These are phyloP conservation scores for Lasiurus borealis DNA, from an alignment of 2,113 vertebrate species.

Conservation along the genomic window DNA sequence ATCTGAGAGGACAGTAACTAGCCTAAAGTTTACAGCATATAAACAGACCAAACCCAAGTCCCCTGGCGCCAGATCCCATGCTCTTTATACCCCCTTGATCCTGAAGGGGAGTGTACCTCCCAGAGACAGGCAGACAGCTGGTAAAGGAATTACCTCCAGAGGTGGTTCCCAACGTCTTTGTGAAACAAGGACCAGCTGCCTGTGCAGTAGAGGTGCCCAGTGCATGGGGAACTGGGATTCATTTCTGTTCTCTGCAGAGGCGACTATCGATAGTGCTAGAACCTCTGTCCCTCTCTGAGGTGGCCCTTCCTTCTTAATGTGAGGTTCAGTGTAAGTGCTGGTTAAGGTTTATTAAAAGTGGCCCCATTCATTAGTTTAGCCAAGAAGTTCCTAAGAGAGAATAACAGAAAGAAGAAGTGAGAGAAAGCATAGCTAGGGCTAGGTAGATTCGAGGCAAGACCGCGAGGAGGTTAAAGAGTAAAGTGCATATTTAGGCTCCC, in stretches of 20 bases:
- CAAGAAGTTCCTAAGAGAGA: not conserved
- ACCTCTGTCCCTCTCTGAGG: not conserved
- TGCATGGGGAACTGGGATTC: not conserved
- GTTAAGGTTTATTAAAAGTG: not conserved
- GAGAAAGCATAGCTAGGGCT: not conserved
- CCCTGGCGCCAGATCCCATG: not conserved
- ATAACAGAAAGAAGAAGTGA: not conserved
- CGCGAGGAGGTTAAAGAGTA: not conserved
- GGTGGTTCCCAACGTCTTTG: not conserved
- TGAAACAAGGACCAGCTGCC: not conserved
- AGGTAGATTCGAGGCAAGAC: not conserved
- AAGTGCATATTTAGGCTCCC: not conserved
- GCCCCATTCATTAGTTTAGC: not conserved
- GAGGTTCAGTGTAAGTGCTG: not conserved
- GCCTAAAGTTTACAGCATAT: not conserved
- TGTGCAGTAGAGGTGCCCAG: not conserved
- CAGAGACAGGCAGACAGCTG: not conserved
- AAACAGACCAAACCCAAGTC: not conserved
- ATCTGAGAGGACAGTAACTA: conserved; percentile 9
- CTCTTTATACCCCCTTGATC: not conserved
- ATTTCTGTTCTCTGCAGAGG: not conserved
- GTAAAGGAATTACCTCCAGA: not conserved
- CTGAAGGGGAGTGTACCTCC: not conserved
- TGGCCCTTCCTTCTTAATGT: not conserved
- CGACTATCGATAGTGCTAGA: not conserved